Conservation (phyloP, 1,140 invertebrate genomes). For the Oryctes rhinoceros region DNA sequence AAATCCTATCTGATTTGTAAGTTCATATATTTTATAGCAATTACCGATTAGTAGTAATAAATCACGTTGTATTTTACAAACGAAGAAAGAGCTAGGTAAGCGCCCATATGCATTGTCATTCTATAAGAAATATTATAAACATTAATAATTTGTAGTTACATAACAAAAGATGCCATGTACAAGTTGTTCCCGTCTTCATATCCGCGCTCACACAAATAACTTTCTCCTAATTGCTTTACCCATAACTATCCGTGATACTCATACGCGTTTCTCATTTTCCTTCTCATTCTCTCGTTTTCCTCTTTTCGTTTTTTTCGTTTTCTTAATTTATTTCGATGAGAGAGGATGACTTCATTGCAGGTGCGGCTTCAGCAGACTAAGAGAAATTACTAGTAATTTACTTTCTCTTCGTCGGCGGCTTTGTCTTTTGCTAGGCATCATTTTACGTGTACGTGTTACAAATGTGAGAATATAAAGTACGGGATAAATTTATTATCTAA, state of each 20-base stretch:
- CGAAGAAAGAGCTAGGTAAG: neutral
- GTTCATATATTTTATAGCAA: no score
- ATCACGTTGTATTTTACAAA: no score
- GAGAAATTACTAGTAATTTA: constrained; percentile 33
- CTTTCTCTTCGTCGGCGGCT: constrained; percentile 26
- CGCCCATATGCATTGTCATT: neutral
- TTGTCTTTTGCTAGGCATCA: neutral
- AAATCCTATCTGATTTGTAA: no score
- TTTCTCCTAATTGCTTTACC: constrained; percentile 7
- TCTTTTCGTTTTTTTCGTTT: constrained; percentile 5
- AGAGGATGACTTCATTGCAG: constrained; percentile 33
- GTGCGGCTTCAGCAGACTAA: neutral
- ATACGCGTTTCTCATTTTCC: neutral
- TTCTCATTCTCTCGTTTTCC: neutral
- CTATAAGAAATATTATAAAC: neutral
- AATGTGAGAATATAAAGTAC: no score
- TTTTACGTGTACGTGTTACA: neutral
- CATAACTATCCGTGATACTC: neutral
- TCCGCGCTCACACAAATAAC: neutral
- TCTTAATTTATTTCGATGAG: constrained; percentile 21
- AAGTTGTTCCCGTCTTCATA: neutral
- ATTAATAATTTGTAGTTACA: constrained; percentile 14
- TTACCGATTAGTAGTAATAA: no score
- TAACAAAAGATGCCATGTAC: neutral
- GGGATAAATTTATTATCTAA: no score